A percentile compares a stretch with the other conserved stretches of the same genome.
These are phyloP conservation scores for Magallana angulata DNA, from an alignment of 1,140 invertebrate genomes.

Conservation along the genomic window DNA sequence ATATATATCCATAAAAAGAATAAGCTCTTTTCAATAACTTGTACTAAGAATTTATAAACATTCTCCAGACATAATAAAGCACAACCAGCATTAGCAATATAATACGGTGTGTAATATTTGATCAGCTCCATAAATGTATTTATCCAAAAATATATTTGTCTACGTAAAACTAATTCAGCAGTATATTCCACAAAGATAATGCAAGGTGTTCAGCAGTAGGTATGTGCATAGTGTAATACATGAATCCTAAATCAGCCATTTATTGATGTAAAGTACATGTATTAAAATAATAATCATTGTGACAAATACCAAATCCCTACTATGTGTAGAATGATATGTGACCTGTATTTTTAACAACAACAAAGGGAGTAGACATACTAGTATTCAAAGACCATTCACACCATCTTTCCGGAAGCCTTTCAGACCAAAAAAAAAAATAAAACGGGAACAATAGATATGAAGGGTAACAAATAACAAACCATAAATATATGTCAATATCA, in stretches of 20 bases:
- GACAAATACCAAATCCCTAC: neutral
- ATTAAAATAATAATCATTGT: no score
- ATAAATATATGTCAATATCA: neutral
- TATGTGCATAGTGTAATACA: neutral
- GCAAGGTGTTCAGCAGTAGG: neutral
- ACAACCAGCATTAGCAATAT: neutral
- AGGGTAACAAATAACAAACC: conserved; percentile 8
- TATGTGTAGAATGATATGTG: neutral
- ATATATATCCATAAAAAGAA: no score
- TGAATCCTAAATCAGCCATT: neutral
- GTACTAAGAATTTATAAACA: no score
- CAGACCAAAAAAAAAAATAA: neutral
- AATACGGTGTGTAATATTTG: neutral
- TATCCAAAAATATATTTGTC: conserved; percentile 4
- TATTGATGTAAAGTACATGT: no score
- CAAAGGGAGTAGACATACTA: no score
- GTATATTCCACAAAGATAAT: neutral
- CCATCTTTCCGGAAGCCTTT: neutral
- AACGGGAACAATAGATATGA: neutral
- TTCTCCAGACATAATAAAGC: no score
- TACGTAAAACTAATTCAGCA: neutral
- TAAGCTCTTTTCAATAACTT: no score
- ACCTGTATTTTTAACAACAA: neutral
- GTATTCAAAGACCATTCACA: no score
- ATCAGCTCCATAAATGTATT: neutral